phyloP scores from a whole-genome alignment of 2,797 vertebrate species.

The Manis crassicaudata region DNA sequence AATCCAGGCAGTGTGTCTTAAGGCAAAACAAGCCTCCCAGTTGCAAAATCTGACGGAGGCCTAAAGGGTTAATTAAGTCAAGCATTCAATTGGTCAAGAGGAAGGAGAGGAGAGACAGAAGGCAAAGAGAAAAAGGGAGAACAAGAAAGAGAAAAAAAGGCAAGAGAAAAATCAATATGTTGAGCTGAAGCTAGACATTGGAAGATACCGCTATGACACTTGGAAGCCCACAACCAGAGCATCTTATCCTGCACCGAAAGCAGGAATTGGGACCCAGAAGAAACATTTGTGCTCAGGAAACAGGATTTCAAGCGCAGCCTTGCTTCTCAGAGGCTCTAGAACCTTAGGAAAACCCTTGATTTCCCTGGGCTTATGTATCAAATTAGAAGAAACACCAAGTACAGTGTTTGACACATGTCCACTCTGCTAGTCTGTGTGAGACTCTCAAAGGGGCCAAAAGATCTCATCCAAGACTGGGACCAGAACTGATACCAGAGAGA shows the following conservation, averaged over 20 bases:
- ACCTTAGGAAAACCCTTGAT: neutral
- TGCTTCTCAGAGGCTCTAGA: neutral
- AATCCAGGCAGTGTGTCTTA: neutral
- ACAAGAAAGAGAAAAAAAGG: neutral
- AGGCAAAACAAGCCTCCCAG: neutral
- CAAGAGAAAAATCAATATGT: neutral
- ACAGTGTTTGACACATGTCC: neutral
- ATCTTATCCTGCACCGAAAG: neutral
- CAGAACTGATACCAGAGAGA: neutral
- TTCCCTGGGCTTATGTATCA: neutral
- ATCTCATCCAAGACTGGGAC: neutral
- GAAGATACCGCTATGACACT: neutral
- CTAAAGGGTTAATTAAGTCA: neutral
- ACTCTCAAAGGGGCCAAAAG: neutral
- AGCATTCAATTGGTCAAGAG: neutral
- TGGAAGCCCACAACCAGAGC: neutral
- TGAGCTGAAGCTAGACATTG: neutral
- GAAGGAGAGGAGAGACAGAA: too few species aligned
- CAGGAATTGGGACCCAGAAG: neutral
- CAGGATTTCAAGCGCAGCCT: neutral
- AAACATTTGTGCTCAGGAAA: constrained; percentile 35
- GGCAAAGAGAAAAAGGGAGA: neutral
- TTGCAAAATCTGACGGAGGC: neutral
- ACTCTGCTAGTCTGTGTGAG: neutral
- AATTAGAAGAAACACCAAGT: neutral